A percentile compares a stretch with the other conserved stretches of the same genome.
These are phyloP conservation scores for Sphaerodactylus townsendi DNA, from an alignment of 2,113 vertebrate species.

Conservation along the genomic window DNA sequence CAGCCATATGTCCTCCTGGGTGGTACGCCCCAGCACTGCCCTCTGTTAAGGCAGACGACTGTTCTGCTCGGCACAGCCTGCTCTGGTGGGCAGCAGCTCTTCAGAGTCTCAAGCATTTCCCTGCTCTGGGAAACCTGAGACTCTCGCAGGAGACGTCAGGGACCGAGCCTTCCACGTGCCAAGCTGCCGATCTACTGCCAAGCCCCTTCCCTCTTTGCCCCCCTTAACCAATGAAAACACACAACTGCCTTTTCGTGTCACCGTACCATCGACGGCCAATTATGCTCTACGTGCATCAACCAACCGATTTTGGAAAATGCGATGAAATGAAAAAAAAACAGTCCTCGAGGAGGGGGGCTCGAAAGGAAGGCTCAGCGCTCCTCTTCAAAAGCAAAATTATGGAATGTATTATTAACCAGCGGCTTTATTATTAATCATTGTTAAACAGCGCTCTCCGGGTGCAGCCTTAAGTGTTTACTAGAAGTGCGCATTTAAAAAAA, in stretches of 20 bases:
- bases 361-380: not conserved
- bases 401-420: not conserved
- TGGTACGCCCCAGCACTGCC: too few relatives aligned
- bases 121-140: too few relatives aligned
- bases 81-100: too few relatives aligned
- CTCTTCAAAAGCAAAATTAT: not conserved
- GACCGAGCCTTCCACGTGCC: too few relatives aligned
- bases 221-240: not conserved
- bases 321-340: not conserved
- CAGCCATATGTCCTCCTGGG: too few relatives aligned
- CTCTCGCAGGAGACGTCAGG: too few relatives aligned
- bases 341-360: fast-evolving
- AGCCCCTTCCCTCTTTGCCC: too few relatives aligned
- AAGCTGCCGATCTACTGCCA: too few relatives aligned
- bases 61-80: too few relatives aligned
- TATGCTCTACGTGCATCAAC: not conserved
- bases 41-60: too few relatives aligned
- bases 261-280: not conserved
- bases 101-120: too few relatives aligned
- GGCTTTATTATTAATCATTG: not conserved
- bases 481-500: not conserved
- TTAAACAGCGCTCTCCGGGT: not conserved
- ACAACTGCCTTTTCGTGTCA: not conserved
- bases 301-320: not conserved
- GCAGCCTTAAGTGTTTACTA: conserved; percentile 1